Conservation (phyloP, 2,113 vertebrate genomes). For the Aegotheles bennettii region DNA sequence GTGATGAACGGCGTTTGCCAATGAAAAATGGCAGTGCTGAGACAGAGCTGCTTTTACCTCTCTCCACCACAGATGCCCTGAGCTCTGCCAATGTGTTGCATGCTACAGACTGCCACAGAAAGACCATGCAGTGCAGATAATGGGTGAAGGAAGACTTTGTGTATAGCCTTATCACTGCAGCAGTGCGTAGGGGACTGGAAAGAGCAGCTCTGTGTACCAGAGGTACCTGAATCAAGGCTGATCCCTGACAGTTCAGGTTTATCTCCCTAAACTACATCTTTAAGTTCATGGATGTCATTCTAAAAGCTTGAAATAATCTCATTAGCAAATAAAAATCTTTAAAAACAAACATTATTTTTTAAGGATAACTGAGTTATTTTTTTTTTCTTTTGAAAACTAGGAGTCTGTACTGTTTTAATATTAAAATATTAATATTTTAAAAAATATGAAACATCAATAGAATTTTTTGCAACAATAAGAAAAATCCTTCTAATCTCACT, state of each 20-base stretch:
- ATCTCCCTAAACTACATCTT: not conserved
- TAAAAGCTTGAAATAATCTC: not conserved
- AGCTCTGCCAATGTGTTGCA: not conserved
- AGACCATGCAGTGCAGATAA: not conserved
- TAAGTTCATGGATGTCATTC: not conserved
- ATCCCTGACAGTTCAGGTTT: not conserved
- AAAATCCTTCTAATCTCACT: not conserved
- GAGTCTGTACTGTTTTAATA: not conserved
- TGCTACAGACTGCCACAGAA: too few relatives aligned
- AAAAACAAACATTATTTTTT: not conserved
- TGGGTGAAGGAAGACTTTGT: not conserved
- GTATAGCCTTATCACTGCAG: not conserved
- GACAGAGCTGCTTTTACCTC: not conserved
- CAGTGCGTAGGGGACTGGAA: not conserved
- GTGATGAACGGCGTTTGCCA: not conserved
- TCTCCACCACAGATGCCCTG: rapidly evolving
- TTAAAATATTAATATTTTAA: not conserved
- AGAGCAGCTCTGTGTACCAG: not conserved
- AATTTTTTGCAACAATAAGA: not conserved
- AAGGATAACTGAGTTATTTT: not conserved
- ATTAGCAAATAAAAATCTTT: not conserved
- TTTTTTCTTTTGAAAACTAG: not conserved
- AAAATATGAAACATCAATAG: not conserved
- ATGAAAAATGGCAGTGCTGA: not conserved
- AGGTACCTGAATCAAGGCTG: not conserved